A percentile compares a stretch with the other conserved stretches of the same genome.
phyloP scores from a whole-genome alignment of 2,113 vertebrate species.

The Channa maculata region DNA sequence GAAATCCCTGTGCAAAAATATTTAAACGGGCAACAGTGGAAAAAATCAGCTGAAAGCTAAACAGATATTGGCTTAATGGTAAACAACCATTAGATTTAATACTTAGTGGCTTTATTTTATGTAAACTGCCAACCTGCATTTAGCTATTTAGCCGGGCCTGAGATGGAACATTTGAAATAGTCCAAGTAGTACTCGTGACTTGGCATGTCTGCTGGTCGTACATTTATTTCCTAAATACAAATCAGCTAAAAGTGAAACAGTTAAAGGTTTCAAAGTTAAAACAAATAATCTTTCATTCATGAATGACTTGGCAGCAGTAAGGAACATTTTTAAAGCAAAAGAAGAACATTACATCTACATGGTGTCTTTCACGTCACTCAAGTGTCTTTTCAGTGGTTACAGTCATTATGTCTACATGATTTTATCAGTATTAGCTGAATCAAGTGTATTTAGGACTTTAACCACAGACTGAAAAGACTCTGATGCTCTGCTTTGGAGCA shows the following conservation, averaged over 20 bases:
- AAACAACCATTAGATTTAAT: slow-evolving; percentile 60
- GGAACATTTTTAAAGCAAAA: too few relatives aligned
- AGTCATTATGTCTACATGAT: too few relatives aligned
- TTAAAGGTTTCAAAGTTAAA: too few relatives aligned
- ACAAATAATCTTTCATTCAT: too few relatives aligned
- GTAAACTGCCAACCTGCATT: slow-evolving; percentile 2
- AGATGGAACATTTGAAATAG: not conserved
- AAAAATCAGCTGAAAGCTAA: slow-evolving; percentile 35
- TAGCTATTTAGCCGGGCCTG: slow-evolving; percentile 11
- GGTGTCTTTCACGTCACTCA: too few relatives aligned
- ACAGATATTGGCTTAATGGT: slow-evolving; percentile 52
- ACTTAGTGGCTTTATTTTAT: slow-evolving; percentile 24
- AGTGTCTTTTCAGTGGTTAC: too few relatives aligned
- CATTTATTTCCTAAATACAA: slow-evolving; percentile 4
- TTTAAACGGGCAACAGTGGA: slow-evolving; percentile 41
- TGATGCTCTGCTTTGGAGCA: slow-evolving; percentile 5
- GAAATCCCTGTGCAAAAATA: slow-evolving; percentile 28
- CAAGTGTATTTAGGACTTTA: too few relatives aligned
- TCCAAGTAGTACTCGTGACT: not conserved
- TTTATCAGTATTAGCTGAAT: too few relatives aligned
- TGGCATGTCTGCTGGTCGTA: not conserved
- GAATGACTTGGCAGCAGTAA: too few relatives aligned
- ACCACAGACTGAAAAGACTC: not conserved
- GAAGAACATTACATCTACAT: too few relatives aligned
- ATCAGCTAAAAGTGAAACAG: slow-evolving; percentile 1